Conservation (phyloP, 2,888 invertebrate species). For the Volucella inflata region DNA sequence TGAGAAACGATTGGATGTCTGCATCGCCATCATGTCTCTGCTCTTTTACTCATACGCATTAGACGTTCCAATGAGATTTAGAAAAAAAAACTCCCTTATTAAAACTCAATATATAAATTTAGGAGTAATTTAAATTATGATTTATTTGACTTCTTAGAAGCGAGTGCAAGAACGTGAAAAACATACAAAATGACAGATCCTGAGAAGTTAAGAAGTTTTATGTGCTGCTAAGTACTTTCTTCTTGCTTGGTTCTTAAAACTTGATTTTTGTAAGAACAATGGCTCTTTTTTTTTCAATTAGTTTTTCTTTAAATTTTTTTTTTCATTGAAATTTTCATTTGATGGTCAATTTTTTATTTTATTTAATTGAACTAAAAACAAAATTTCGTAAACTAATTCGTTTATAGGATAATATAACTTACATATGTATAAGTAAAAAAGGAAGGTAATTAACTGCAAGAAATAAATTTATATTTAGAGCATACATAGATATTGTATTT, state of each 20-base stretch:
- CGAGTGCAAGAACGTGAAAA: no score
- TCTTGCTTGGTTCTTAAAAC: slow-evolving; percentile 43
- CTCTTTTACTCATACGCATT: no score
- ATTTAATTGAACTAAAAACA: slow-evolving; percentile 17
- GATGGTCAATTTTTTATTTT: slow-evolving; percentile 27
- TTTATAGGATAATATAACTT: slow-evolving; percentile 52
- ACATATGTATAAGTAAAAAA: slow-evolving; percentile 48
- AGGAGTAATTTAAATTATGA: no score
- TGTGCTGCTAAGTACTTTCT: slow-evolving; percentile 41
- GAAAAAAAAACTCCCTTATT: no score
- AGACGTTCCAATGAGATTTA: no score
- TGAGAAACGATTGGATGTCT: no score
- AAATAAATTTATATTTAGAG: slow-evolving; percentile 54
- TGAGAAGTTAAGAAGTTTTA: no score
- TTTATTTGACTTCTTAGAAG: no score
- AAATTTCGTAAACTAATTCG: slow-evolving; percentile 55
- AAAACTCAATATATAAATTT: no score
- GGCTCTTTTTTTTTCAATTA: slow-evolving; percentile 28
- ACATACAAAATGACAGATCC: no score
- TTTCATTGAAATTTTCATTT: background rate
- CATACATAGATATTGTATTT: slow-evolving; percentile 44
- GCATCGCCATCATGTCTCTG: no score
- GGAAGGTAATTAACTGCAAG: slow-evolving; percentile 61
- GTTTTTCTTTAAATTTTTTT: slow-evolving; percentile 31
- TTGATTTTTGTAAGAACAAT: slow-evolving; percentile 1